Percentiles rank a stretch among this genome's conserved stretches.
Evolutionary conservation across 2,888 invertebrate genomes (phyloP).

Genomic region (Eucera pruinosa): DNA sequence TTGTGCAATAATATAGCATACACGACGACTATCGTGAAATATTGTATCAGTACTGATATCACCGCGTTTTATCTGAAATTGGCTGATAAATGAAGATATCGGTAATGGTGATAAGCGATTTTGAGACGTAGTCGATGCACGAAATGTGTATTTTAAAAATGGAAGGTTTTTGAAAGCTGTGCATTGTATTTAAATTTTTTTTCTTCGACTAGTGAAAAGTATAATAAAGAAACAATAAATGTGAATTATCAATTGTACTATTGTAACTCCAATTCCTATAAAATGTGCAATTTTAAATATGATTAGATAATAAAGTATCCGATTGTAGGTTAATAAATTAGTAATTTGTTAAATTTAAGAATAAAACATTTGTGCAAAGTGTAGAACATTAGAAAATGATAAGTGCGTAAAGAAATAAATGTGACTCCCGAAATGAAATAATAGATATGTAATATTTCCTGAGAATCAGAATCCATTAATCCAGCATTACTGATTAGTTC

Average conservation of each 20-base stretch:
- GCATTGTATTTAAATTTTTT: conserved; percentile 15
- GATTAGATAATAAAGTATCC: background rate
- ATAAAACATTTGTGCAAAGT: background rate
- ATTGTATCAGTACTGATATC: conserved; percentile 4
- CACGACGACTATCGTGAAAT: conserved; percentile 11
- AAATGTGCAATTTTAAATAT: background rate
- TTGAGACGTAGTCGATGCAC: background rate
- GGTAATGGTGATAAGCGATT: conserved; percentile 5
- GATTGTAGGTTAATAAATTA: background rate
- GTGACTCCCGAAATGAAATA: background rate
- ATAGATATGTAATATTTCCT: background rate
- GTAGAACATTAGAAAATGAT: background rate
- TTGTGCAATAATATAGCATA: conserved; percentile 18
- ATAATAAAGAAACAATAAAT: background rate
- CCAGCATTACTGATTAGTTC: too few relatives aligned
- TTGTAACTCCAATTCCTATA: background rate
- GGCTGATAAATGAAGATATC: background rate
- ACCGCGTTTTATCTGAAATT: background rate
- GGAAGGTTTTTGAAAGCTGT: background rate
- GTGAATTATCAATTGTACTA: background rate
- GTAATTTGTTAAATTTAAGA: background rate
- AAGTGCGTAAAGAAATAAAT: background rate
- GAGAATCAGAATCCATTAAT: too few relatives aligned
- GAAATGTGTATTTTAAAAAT: conserved; percentile 2
- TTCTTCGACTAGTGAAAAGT: background rate